phyloP scores from a whole-genome alignment of 2,113 vertebrate genomes.

The Fregata magnificens region DNA sequence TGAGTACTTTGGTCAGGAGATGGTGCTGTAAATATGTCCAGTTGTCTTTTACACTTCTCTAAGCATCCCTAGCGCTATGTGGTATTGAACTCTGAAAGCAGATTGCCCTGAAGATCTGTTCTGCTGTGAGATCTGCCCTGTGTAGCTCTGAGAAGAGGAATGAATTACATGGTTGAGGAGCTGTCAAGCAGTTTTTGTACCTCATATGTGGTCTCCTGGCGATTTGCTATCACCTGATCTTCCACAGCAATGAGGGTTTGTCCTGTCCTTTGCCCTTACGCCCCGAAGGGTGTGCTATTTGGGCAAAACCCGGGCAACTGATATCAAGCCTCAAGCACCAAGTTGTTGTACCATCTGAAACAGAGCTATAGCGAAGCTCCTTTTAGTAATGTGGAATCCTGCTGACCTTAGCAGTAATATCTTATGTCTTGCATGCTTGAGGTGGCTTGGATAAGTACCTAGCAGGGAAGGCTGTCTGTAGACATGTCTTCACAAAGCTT shows the following conservation, averaged over 20 bases:
- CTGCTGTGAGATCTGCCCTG: neutral
- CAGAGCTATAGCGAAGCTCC: neutral
- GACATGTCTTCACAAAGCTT: neutral
- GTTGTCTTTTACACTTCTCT: neutral
- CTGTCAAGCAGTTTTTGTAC: neutral
- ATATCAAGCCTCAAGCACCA: neutral
- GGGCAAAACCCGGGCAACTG: neutral
- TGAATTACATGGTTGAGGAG: conserved; percentile 23
- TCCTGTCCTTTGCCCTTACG: neutral
- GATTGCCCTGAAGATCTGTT: neutral
- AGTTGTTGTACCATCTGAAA: neutral
- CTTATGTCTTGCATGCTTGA: neutral
- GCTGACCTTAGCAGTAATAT: neutral
- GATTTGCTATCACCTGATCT: neutral
- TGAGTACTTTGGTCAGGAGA: conserved; percentile 23
- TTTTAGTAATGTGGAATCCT: neutral
- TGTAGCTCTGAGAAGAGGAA: neutral
- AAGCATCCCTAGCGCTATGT: neutral
- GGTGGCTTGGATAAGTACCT: neutral
- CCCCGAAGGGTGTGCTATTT: neutral
- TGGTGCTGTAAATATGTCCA: conserved; percentile 46
- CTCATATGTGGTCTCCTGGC: neutral
- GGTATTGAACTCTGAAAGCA: neutral
- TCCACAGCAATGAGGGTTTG: neutral
- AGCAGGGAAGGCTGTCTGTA: neutral